phyloP scores from a whole-genome alignment of 1,140 invertebrate genomes.

The Micrasema minimum region DNA sequence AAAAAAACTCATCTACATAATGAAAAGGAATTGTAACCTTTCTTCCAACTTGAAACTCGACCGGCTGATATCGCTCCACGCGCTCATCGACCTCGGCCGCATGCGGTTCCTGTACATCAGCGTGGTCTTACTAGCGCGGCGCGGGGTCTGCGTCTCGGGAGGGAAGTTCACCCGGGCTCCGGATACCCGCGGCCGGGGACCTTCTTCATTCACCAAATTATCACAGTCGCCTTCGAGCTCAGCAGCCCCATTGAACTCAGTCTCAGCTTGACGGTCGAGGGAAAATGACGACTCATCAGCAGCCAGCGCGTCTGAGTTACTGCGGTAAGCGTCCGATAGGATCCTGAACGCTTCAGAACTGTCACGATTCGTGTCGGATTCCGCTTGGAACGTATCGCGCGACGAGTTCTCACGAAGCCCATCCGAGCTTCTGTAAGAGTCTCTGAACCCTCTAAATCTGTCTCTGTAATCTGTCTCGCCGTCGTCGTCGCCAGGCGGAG shows the following conservation, averaged over 20 bases:
- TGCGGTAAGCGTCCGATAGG: neutral
- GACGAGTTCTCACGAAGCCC: constrained; percentile 58
- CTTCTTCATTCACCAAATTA: constrained; percentile 59
- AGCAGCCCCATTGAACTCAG: constrained; percentile 60
- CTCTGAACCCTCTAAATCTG: neutral
- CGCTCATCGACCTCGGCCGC: constrained; percentile 81
- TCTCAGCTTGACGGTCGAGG: constrained; percentile 56
- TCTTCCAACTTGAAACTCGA: constrained; percentile 84
- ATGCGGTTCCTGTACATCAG: constrained; percentile 65
- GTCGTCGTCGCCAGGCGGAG: constrained; percentile 60
- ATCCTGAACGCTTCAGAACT: neutral
- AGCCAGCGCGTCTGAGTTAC: constrained; percentile 19
- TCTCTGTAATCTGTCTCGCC: constrained; percentile 42
- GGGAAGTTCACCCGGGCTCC: constrained; percentile 78
- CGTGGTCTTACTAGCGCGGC: constrained; percentile 67
- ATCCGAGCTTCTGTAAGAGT: constrained; percentile 1
- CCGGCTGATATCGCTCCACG: constrained; percentile 84
- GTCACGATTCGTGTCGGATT: constrained; percentile 17
- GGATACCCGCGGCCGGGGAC: constrained; percentile 57
- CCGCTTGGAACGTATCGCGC: constrained; percentile 50
- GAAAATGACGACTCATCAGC: constrained; percentile 54
- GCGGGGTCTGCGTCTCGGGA: constrained; percentile 70
- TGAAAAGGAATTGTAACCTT: too few species aligned
- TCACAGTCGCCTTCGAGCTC: constrained; percentile 59
- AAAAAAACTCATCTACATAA: too few species aligned